Evolutionary conservation across 2,113 vertebrate genomes (phyloP).

Genomic region (Eira barbara): DNA sequence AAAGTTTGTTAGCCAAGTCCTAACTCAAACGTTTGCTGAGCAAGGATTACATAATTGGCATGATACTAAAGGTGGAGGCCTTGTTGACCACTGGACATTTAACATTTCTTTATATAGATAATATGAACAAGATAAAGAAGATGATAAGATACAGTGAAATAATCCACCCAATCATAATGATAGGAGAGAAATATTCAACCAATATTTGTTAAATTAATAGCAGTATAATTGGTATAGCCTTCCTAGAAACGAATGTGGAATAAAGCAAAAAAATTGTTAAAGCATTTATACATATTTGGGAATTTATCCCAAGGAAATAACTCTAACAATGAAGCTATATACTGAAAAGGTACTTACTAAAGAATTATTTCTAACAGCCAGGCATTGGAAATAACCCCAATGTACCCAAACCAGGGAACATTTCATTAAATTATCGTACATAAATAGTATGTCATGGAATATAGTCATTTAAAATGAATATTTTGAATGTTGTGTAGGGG

Average conservation of each 20-base stretch:
- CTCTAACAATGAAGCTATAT: neutral
- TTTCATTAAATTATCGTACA: conserved; percentile 30
- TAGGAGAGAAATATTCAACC: neutral
- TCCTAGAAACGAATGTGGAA: conserved; percentile 2
- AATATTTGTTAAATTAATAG: conserved; percentile 11
- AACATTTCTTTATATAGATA: neutral
- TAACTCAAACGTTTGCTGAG: neutral
- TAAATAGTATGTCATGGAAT: neutral
- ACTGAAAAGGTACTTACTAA: conserved; percentile 1
- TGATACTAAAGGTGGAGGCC: neutral
- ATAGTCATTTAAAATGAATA: conserved; percentile 4
- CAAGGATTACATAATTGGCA: neutral
- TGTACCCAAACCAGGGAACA: neutral
- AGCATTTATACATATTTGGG: neutral
- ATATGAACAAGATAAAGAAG: neutral
- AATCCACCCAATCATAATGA: neutral
- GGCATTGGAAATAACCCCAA: neutral
- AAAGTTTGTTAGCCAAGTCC: neutral
- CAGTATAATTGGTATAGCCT: neutral
- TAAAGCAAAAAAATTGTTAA: neutral
- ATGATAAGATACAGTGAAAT: neutral
- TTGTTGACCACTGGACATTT: neutral
- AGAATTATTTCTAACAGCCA: neutral
- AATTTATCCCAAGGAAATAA: conserved; percentile 22
- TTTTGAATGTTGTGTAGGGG: neutral